Percentiles rank a stretch among this genome's conserved stretches.
These are phyloP conservation scores for Limnothrissa miodon DNA, from an alignment of 2,113 vertebrate genomes.

Conservation along the genomic window DNA sequence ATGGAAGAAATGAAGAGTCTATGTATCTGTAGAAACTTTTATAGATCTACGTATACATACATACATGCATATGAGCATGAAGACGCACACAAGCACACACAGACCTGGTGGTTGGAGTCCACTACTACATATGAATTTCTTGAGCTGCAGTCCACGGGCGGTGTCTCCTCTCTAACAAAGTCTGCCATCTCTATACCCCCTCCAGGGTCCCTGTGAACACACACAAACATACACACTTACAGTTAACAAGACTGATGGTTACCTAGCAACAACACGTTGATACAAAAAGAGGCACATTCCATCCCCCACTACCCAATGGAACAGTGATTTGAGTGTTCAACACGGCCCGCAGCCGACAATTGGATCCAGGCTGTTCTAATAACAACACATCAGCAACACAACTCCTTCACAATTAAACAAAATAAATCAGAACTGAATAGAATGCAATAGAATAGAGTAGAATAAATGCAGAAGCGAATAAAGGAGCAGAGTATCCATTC, in stretches of 20 bases:
- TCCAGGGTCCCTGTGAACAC: constrained; percentile 83
- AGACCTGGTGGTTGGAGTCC: constrained; percentile 88
- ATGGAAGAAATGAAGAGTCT: no score
- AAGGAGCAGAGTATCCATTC: no score
- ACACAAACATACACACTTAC: constrained; percentile 23
- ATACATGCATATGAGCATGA: not conserved
- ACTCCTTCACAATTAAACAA: not conserved
- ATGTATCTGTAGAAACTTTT: no score
- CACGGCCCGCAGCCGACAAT: not conserved
- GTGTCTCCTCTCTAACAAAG: constrained; percentile 92
- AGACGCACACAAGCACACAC: not conserved
- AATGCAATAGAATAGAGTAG: not conserved
- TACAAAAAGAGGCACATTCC: constrained; percentile 1
- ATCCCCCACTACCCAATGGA: not conserved
- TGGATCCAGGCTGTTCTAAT: not conserved
- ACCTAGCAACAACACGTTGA: constrained; percentile 45
- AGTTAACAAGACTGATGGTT: constrained; percentile 31
- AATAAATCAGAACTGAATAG: not conserved
- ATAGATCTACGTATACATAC: not conserved
- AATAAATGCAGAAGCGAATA: no score
- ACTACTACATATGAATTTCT: constrained; percentile 94
- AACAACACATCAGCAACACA: not conserved
- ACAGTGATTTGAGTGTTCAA: not conserved
- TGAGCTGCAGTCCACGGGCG: constrained; percentile 97
- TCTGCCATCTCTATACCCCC: constrained; percentile 98